Percentiles rank a stretch among this genome's conserved stretches.
Conservation (phyloP, 1,140 invertebrate species). For the Meloidogyne floridensis region DNA sequence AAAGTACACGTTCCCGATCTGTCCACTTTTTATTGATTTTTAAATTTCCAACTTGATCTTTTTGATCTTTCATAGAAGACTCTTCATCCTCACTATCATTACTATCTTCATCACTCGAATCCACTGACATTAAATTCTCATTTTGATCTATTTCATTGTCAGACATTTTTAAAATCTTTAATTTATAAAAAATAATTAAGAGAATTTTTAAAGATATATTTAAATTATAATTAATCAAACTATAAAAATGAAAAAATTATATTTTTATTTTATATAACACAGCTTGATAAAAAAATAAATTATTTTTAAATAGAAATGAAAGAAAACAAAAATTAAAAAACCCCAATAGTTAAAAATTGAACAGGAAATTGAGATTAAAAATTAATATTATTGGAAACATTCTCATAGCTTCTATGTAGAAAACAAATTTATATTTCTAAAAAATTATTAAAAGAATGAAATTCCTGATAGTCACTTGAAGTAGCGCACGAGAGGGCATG, state of each 20-base stretch:
- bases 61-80: not conserved
- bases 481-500: too few species aligned
- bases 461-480: too few species aligned
- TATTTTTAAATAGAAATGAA: not conserved
- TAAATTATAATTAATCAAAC: not conserved
- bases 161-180: not conserved
- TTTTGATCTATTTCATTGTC: not conserved
- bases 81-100: not conserved
- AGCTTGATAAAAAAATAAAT: not conserved
- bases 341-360: too few species aligned
- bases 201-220: not conserved
- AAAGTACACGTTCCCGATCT: slow-evolving; percentile 86
- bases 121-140: not conserved
- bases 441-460: too few species aligned
- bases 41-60: not conserved
- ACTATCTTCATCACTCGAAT: not conserved
- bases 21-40: slow-evolving; percentile 73
- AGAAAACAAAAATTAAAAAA: not conserved
- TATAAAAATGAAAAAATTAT: not conserved
- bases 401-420: not conserved
- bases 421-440: too few species aligned
- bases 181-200: not conserved
- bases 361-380: not conserved
- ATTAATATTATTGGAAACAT: not conserved
- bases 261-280: too few species aligned